phyloP scores from a whole-genome alignment of 35 echinoderm and acorn worm species.

The Apostichopus californicus region DNA sequence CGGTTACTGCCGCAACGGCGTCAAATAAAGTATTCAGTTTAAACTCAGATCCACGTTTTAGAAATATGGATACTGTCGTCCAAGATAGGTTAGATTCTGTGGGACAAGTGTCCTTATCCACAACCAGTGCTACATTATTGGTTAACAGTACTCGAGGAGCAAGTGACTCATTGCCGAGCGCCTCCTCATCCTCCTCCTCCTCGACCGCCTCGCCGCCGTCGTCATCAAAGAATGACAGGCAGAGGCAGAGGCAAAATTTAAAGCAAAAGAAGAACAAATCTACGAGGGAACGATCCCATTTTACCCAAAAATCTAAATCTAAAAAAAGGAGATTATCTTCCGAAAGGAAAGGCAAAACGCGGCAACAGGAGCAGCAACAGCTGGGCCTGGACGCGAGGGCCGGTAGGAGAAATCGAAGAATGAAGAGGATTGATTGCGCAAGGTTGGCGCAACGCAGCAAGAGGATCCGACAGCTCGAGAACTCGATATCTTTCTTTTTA shows the following conservation, averaged over 20 bases:
- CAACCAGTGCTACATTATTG: background rate
- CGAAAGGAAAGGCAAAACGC: background rate
- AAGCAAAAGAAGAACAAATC: constrained; percentile 3
- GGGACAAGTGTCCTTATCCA: background rate
- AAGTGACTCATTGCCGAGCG: background rate
- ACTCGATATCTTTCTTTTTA: constrained; percentile 8
- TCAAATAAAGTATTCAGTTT: constrained; percentile 36
- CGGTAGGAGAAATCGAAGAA: background rate
- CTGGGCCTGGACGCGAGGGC: background rate
- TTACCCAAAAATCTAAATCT: constrained; percentile 10
- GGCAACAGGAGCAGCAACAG: background rate
- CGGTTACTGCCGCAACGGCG: no score
- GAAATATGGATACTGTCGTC: constrained; percentile 11
- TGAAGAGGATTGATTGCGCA: background rate
- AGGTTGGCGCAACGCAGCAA: background rate
- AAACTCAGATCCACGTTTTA: constrained; percentile 35
- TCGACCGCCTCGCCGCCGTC: background rate
- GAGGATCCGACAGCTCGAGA: constrained; percentile 9
- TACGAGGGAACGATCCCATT: background rate
- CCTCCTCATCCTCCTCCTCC: background rate
- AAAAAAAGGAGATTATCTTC: constrained; percentile 31
- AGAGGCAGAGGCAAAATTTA: constrained; percentile 14
- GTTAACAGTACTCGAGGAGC: constrained; percentile 9
- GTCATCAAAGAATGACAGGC: background rate
- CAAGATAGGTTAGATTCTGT: constrained; percentile 9